Percentiles rank a stretch among this genome's conserved stretches.
Conservation (phyloP, 2,113 vertebrate genomes). For the Ammodytes marinus region DNA sequence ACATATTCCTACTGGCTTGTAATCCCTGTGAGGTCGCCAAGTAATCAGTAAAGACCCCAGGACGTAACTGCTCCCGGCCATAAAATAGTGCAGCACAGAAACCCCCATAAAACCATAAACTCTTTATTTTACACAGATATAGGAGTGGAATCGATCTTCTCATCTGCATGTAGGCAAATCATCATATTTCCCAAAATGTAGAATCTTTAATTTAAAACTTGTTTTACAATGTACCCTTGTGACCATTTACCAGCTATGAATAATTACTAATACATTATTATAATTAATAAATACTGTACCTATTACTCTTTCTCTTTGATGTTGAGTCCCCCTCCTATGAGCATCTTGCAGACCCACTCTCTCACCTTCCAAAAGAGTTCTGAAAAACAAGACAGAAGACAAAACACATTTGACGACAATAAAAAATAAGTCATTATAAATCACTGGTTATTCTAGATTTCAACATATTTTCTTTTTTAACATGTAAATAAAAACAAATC, state of each 20-base stretch:
- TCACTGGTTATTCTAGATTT: neutral
- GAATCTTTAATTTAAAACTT: neutral
- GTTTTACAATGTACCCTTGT: neutral
- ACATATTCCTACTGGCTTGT: neutral
- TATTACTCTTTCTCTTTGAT: conserved; percentile 79
- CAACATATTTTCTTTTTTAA: neutral
- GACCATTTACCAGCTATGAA: conserved; percentile 1
- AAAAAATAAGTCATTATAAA: neutral
- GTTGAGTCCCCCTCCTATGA: conserved; percentile 80
- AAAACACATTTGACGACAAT: conserved; percentile 14
- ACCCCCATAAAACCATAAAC: neutral
- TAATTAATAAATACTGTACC: conserved; percentile 51
- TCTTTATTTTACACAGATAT: neutral
- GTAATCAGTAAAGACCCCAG: neutral
- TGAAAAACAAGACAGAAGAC: conserved; percentile 69
- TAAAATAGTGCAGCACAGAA: neutral
- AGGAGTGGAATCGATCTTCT: neutral
- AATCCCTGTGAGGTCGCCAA: neutral
- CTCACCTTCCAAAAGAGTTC: conserved; percentile 93
- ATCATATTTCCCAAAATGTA: neutral
- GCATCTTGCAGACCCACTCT: conserved; percentile 85
- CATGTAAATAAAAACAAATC: neutral
- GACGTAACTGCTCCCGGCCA: neutral
- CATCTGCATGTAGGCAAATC: neutral
- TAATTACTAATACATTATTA: neutral